A percentile compares a stretch with the other conserved stretches of the same genome.
These are phyloP conservation scores for Taenaris catops DNA, from an alignment of 2,888 invertebrate species.

Conservation along the genomic window DNA sequence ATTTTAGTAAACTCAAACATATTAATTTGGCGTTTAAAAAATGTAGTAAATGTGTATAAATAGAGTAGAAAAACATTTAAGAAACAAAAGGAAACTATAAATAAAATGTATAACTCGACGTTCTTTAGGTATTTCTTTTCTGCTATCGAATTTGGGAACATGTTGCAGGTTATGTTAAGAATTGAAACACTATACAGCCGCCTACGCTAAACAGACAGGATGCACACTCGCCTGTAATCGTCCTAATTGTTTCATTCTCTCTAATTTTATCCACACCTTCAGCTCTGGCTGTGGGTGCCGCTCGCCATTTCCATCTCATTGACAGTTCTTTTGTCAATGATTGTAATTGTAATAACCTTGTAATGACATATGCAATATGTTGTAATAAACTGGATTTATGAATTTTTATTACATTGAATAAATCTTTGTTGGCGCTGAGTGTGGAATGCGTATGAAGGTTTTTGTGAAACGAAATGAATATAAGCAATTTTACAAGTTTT, in stretches of 20 bases:
- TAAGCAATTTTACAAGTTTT: too few species aligned
- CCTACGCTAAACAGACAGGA: conserved; percentile 52
- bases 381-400: conserved; percentile 3
- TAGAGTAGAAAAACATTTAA: too few species aligned
- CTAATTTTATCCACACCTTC: conserved; percentile 52
- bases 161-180: background rate
- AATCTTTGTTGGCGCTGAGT: too few species aligned
- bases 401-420: background rate
- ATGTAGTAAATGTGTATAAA: too few species aligned
- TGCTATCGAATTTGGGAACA: too few species aligned
- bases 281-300: conserved; percentile 32
- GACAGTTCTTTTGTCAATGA: conserved; percentile 26
- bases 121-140: too few species aligned
- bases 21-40: too few species aligned
- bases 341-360: conserved; percentile 10
- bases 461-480: too few species aligned
- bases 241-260: conserved; percentile 55
- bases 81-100: too few species aligned
- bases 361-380: conserved; percentile 4
- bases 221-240: conserved; percentile 48
- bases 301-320: conserved; percentile 39
- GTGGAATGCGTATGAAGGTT: too few species aligned
- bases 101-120: too few species aligned
- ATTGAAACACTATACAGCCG: conserved; percentile 15
- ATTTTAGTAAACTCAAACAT: too few species aligned